A percentile compares a stretch with the other conserved stretches of the same genome.
These are phyloP conservation scores for Tragelaphus strepsiceros DNA, from an alignment of 2,113 vertebrate genomes.

Conservation along the genomic window DNA sequence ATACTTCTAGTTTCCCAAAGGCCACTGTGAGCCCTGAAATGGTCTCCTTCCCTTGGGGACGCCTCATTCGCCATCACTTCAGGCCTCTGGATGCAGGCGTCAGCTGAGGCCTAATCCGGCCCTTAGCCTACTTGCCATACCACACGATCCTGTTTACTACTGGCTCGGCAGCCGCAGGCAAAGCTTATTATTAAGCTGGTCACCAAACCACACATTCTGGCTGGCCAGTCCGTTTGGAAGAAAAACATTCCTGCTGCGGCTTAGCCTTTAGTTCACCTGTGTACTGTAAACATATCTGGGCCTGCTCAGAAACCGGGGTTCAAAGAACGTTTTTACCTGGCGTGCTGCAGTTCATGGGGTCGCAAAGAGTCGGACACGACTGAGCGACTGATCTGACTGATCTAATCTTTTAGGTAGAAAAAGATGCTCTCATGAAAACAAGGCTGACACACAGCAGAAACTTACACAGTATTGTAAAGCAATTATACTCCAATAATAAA, in stretches of 20 bases:
- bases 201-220: constrained; percentile 18
- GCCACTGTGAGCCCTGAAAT: not conserved
- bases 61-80: not conserved
- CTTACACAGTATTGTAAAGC: not conserved
- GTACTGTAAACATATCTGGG: not conserved
- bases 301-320: not conserved
- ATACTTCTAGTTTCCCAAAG: not conserved
- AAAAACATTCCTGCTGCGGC: constrained; percentile 7
- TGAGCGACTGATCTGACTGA: too few relatives aligned
- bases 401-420: not conserved
- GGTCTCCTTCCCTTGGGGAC: not conserved
- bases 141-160: constrained; percentile 47
- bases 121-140: not conserved
- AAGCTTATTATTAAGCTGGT: constrained; percentile 46
- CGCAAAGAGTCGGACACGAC: too few relatives aligned
- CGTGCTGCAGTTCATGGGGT: too few relatives aligned
- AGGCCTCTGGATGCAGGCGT: not conserved
- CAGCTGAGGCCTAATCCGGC: not conserved
- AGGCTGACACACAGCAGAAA: not conserved
- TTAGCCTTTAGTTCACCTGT: constrained; percentile 18
- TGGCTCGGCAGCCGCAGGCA: not conserved
- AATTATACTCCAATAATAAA: not conserved
- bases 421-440: not conserved
- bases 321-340: not conserved
- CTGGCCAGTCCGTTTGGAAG: not conserved